These are phyloP conservation scores for Enteromius afrohamiltoni DNA, from an alignment of 2,797 vertebrate genomes.

Conservation along the genomic window DNA sequence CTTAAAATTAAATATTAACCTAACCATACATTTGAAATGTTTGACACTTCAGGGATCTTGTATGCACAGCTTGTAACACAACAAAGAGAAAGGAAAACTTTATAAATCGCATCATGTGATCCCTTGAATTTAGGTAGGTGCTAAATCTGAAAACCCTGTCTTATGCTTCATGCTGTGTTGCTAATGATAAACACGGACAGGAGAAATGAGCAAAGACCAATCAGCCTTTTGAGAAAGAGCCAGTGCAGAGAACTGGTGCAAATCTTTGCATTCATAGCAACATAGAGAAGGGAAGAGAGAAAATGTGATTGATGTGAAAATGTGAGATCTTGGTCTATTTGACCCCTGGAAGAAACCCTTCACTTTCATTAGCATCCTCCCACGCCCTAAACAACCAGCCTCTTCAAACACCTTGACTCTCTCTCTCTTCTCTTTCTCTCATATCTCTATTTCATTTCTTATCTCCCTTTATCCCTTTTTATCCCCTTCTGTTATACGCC, in stretches of 20 bases:
- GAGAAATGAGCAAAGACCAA: slow-evolving; percentile 17
- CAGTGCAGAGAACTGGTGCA: slow-evolving; percentile 9
- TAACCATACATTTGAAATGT: background rate
- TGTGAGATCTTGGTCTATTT: slow-evolving; percentile 64
- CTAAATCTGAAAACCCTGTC: too few species aligned
- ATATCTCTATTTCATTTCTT: background rate
- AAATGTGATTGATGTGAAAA: slow-evolving; percentile 41
- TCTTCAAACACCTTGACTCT: slow-evolving; percentile 69
- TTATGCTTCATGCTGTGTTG: background rate
- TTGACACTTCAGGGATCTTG: too few species aligned
- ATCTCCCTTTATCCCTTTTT: slow-evolving; percentile 27
- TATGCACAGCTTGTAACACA: too few species aligned
- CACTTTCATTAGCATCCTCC: slow-evolving; percentile 72
- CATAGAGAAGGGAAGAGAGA: background rate
- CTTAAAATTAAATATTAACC: background rate
- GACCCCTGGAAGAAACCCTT: slow-evolving; percentile 64
- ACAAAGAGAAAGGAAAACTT: too few species aligned
- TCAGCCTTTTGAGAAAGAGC: background rate
- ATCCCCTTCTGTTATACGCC: background rate
- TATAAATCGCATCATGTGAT: too few species aligned
- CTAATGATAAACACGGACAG: slow-evolving; percentile 34
- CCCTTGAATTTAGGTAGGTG: too few species aligned
- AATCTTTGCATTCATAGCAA: slow-evolving; percentile 40
- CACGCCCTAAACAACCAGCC: slow-evolving; percentile 66
- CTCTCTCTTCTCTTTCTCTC: background rate